These are phyloP conservation scores for Halesus radiatus DNA, from an alignment of 1,140 invertebrate species.

Conservation along the genomic window DNA sequence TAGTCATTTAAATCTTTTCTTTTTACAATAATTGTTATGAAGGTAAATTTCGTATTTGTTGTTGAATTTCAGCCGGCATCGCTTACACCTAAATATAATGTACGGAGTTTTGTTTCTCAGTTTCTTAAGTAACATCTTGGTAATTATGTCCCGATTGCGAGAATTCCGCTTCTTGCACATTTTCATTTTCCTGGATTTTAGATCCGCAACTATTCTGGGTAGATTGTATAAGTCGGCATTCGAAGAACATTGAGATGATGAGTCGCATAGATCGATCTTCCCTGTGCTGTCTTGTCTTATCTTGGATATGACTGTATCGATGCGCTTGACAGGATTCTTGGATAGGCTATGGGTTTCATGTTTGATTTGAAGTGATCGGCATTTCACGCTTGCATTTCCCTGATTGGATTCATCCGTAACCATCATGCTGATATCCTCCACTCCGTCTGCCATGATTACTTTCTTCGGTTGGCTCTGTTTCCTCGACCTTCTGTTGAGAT, in stretches of 20 bases:
- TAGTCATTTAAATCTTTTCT: slow-evolving; percentile 36
- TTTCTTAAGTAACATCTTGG: slow-evolving; percentile 42
- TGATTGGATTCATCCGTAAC: background rate
- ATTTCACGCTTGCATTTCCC: background rate
- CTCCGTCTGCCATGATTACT: slow-evolving; percentile 60
- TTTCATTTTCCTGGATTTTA: background rate
- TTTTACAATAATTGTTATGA: slow-evolving; percentile 52
- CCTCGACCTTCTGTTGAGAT: slow-evolving; percentile 60
- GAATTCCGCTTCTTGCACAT: background rate
- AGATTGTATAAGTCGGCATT: background rate
- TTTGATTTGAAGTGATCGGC: background rate
- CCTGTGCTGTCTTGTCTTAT: slow-evolving; percentile 13
- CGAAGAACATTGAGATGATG: background rate
- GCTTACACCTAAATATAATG: slow-evolving; percentile 53
- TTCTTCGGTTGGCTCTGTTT: slow-evolving; percentile 69
- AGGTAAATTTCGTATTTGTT: slow-evolving; percentile 50
- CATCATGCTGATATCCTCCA: slow-evolving; percentile 51
- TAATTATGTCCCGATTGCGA: background rate
- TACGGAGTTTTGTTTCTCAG: slow-evolving; percentile 34
- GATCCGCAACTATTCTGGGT: background rate
- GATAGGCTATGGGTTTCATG: background rate
- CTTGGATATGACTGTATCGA: slow-evolving; percentile 48
- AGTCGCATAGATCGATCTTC: background rate
- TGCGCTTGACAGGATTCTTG: slow-evolving; percentile 17
- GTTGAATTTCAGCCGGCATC: slow-evolving; percentile 54